Conservation (phyloP, 2,888 invertebrate genomes). For the Hydrotaea cyrtoneurina region DNA sequence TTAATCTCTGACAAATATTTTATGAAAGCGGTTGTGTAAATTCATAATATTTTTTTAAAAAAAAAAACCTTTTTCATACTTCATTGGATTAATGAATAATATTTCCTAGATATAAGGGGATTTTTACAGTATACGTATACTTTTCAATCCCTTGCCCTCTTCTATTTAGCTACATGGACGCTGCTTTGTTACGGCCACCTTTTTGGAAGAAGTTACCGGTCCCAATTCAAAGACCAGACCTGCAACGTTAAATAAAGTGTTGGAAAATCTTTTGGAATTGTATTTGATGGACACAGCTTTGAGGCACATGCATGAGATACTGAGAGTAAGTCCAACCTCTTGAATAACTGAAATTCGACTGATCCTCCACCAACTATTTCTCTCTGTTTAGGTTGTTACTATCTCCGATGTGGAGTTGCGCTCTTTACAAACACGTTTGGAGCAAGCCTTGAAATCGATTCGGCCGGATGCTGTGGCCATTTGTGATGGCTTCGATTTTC, state of each 20-base stretch:
- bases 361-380: too few relatives aligned
- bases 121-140: too few relatives aligned
- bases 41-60: too few relatives aligned
- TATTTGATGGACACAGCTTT: slow-evolving; percentile 90
- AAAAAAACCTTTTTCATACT: too few relatives aligned
- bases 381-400: slow-evolving; percentile 70
- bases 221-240: slow-evolving; percentile 81
- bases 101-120: too few relatives aligned
- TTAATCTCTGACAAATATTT: too few relatives aligned
- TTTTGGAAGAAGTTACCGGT: slow-evolving; percentile 84
- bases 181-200: slow-evolving; percentile 86
- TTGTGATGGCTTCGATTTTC: slow-evolving; percentile 94
- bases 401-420: slow-evolving; percentile 70
- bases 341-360: too few relatives aligned
- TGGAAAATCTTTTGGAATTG: slow-evolving; percentile 88
- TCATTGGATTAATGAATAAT: too few relatives aligned
- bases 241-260: slow-evolving; percentile 83
- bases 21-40: too few relatives aligned
- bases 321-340: too few relatives aligned
- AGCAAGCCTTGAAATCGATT: slow-evolving; percentile 85
- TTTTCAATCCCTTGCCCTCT: not conserved
- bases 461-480: slow-evolving; percentile 94
- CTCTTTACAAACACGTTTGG: slow-evolving; percentile 86
- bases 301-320: slow-evolving; percentile 87
- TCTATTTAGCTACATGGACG: slow-evolving; percentile 91